Evolutionary conservation across 1,140 invertebrate genomes (phyloP), one percentile per base, ranked within the genome.

Genomic region (Laupala kohalensis): DNA sequence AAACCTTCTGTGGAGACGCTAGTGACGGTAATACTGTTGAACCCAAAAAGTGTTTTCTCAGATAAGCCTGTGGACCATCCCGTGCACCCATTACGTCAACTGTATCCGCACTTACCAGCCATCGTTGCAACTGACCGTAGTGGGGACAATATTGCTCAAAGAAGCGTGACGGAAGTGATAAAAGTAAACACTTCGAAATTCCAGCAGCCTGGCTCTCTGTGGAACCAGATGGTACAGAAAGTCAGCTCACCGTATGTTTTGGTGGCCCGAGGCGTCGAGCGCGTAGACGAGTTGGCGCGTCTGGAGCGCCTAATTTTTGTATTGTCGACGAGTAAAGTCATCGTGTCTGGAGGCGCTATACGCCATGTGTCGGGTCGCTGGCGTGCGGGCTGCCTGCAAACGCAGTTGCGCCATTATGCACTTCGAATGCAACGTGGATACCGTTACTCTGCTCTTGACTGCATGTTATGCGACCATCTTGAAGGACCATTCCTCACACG

Each of bases 381-480:
- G 78, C 75, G 73, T 29, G 72, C 76, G 27, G 79, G 76, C 4
- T 80, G 79, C 69, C 76, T 75, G 69, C 79, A 80, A 69, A 70
- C 73, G 0, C 70, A 72, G 5, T 72, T 77, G 64, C 73, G 74
- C 53, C 76, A 79, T 28, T 79, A 76, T 66, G 74, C 74, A 15
- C 69, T 80, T 9, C 64, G 69, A 23, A 75, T 75, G 30, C n/a
- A 72, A 3, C 74, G 78, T 24, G 79, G 79, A 0, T 80, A 80
- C 71, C 74, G 74, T 25, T 71, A 73, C 67, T 80, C 78, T 3
- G 62, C 72, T 12, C 70, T 74, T 25, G 79, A 77, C 67, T 80
- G 79, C 65, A 76, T 79, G 73, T 77, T 76, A 71, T 80, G 79
- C 74, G 79, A 79, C 72, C 76, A 76, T 37, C 67, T 79, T 6